Percentiles rank a stretch among this genome's conserved stretches.
Conservation (phyloP, 2,888 invertebrate species). For the Oxystoma pomonae region DNA sequence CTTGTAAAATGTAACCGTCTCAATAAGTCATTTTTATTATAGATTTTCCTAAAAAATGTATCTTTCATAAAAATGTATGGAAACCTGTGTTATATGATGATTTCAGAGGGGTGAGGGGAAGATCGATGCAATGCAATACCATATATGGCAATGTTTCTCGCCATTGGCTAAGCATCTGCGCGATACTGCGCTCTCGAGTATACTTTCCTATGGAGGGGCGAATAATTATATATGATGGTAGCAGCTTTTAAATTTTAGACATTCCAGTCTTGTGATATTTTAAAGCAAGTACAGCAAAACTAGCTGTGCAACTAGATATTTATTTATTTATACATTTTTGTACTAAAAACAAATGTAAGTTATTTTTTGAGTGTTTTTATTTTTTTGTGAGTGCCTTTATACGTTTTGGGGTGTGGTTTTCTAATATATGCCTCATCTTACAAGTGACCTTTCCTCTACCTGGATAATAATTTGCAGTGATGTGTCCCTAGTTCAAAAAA, state of each 20-base stretch:
- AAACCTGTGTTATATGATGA: slow-evolving; percentile 35
- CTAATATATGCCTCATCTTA: no score
- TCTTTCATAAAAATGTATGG: slow-evolving; percentile 25
- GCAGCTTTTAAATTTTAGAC: slow-evolving; percentile 38
- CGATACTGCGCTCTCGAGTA: slow-evolving; percentile 41
- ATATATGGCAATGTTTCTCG: slow-evolving; percentile 74
- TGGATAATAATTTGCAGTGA: no score
- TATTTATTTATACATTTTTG: slow-evolving; percentile 34
- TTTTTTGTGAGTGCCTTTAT: no score
- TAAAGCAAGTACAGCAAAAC: slow-evolving; percentile 34
- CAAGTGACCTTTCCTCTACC: no score
- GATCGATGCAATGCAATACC: slow-evolving; percentile 64
- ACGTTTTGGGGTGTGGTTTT: no score
- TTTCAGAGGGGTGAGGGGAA: slow-evolving; percentile 37
- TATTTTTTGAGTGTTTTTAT: slow-evolving; percentile 9
- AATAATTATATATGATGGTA: slow-evolving; percentile 51
- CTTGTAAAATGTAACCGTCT: background rate
- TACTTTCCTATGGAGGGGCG: slow-evolving; percentile 52
- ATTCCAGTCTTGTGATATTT: slow-evolving; percentile 44
- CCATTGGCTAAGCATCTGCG: slow-evolving; percentile 54
- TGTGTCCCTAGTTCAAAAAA: no score
- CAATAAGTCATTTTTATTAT: background rate
- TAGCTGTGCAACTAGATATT: slow-evolving; percentile 36
- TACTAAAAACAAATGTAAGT: slow-evolving; percentile 37
- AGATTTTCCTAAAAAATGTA: background rate